Base-by-base conservation (phyloP, 2,888 invertebrate genomes). In the Icerya purchasi region DNA sequence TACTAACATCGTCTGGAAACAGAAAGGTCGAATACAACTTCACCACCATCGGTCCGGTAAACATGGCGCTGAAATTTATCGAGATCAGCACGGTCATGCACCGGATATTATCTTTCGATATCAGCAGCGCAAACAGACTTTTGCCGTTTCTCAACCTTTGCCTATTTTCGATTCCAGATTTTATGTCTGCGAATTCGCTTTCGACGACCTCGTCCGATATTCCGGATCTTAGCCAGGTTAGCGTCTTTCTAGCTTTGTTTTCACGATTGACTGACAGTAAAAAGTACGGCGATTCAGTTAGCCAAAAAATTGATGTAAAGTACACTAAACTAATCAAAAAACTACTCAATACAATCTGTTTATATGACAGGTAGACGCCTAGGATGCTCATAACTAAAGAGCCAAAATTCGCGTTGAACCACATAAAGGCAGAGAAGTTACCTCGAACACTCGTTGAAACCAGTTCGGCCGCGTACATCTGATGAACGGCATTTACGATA, bases 311-410 rank as follows among this genome's bases (percentile, higher is more conserved):
- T 25, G 53, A 60, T 14, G 49, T 5, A 5, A 36, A 36, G 14
- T 36, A 36, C 5, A 14, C 36, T 14, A 14, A 36, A 36, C 8
- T 14, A 8, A 36, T 5, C 5, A 36, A 36, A 36, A 5, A 5
- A 14, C 8, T 36, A 36, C 5, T 36, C 14, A 36, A 36, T 36
- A 36, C 14, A 14, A 14, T 36, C 5, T 14, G 36, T 36, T 14
- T 36, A 36, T 36, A 79, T 69, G 63, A 75, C 10, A 66, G 62
- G 51, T 56, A 63, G 20, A 64, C 61, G 2, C 66, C 65, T 50
- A 64, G 53, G 5, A 62, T 50, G 61, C 63, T 65, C 57, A 63
- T 64, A 50, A 62, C 56, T 60, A 36, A 36, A 5, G 36, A 36
- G 14, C 36, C 36, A 14, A 5, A 36, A 36, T 36, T 36, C 5